Percentiles rank a stretch among this genome's conserved stretches.
phyloP scores from a whole-genome alignment of 2,113 vertebrate genomes.

The Antechinus flavipes region DNA sequence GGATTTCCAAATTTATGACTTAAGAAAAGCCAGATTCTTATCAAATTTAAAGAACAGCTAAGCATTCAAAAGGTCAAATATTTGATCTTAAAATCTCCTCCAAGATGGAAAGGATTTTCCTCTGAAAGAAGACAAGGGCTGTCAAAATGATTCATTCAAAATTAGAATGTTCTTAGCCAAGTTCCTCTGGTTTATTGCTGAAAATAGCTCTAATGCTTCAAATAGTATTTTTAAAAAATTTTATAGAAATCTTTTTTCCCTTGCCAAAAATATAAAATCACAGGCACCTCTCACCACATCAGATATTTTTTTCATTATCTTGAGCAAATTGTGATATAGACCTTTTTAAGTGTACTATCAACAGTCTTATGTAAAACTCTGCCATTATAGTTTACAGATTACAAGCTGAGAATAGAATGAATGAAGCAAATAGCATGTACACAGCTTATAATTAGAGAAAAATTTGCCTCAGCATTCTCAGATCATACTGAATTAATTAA shows the following conservation, averaged over 20 bases:
- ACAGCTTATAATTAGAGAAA: background rate
- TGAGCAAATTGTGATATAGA: background rate
- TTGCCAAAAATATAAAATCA: slow-evolving; percentile 19
- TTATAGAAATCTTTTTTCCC: background rate
- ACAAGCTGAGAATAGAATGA: background rate
- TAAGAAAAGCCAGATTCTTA: background rate
- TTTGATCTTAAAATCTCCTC: slow-evolving; percentile 31
- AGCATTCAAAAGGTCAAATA: slow-evolving; percentile 32
- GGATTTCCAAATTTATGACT: slow-evolving; percentile 19
- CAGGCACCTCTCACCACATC: background rate
- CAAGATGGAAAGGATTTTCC: background rate
- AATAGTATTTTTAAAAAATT: background rate
- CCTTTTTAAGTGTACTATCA: background rate
- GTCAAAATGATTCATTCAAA: slow-evolving; percentile 13
- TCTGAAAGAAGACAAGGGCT: background rate
- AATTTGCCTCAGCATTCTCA: background rate
- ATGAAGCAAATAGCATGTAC: background rate
- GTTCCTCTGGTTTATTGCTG: background rate
- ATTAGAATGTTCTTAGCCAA: background rate
- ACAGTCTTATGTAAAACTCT: background rate
- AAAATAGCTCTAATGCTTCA: background rate
- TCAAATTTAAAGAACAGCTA: slow-evolving; percentile 45
- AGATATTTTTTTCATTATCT: background rate
- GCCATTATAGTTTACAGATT: background rate
- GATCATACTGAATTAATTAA: background rate